Conservation (phyloP, 2,797 vertebrate genomes). For the Phrynocephalus vlangalii region DNA sequence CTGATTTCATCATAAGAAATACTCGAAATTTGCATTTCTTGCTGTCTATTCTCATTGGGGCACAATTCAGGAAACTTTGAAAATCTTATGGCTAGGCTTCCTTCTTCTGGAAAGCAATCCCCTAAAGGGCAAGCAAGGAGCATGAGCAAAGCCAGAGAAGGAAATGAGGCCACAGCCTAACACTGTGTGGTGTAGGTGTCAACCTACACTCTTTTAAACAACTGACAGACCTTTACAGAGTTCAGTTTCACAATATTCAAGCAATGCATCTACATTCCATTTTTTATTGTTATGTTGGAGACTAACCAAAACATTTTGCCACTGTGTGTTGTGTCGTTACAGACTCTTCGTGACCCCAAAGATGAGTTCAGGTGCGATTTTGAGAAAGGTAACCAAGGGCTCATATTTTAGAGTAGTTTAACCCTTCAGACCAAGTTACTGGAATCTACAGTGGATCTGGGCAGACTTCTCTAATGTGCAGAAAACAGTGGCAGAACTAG, state of each 20-base stretch:
- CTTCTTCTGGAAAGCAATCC: neutral
- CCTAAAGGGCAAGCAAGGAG: neutral
- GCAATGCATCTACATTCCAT: neutral
- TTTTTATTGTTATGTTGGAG: neutral
- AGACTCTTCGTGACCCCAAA: neutral
- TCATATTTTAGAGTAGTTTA: neutral
- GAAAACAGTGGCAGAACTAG: neutral
- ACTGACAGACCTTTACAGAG: neutral
- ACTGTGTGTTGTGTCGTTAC: no score
- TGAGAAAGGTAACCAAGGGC: neutral
- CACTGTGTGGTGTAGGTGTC: neutral
- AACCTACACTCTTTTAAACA: neutral
- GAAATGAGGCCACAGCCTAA: neutral
- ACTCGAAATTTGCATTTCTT: neutral
- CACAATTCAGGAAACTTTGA: neutral
- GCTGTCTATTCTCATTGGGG: neutral
- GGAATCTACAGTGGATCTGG: neutral
- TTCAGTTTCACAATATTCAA: slow-evolving; percentile 6
- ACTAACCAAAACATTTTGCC: neutral
- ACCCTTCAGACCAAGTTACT: neutral
- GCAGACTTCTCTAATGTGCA: neutral
- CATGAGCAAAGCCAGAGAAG: neutral
- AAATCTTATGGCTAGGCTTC: neutral
- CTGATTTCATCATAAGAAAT: neutral
- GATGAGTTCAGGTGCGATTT: neutral